Conservation (phyloP, 2,113 vertebrate genomes). For the Stigmatopora argus region DNA sequence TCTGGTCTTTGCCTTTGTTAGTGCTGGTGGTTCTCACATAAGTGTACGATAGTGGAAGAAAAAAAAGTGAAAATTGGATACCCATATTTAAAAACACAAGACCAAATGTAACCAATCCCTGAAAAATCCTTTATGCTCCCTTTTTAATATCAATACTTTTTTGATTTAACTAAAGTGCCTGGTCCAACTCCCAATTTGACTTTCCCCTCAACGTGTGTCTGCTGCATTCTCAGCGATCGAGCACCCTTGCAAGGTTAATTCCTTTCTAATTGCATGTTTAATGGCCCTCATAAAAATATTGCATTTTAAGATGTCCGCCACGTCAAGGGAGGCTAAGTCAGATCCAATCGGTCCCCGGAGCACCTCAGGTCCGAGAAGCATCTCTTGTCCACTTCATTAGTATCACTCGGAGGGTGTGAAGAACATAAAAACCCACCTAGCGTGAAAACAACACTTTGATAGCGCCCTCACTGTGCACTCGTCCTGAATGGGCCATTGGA, state of each 20-base stretch:
- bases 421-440: slow-evolving; percentile 65
- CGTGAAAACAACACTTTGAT: slow-evolving; percentile 49
- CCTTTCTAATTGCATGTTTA: slow-evolving; percentile 13
- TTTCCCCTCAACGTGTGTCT: background rate
- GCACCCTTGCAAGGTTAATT: background rate
- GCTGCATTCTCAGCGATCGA: background rate
- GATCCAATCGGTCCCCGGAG: slow-evolving; percentile 31
- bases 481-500: slow-evolving; percentile 68
- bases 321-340: slow-evolving; percentile 22
- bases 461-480: slow-evolving; percentile 55
- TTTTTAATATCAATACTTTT: background rate
- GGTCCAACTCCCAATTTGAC: background rate
- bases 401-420: slow-evolving; percentile 49
- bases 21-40: background rate
- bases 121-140: too few species aligned
- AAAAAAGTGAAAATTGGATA: background rate
- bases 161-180: background rate
- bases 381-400: slow-evolving; percentile 64
- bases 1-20: slow-evolving; percentile 37
- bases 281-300: slow-evolving; percentile 17
- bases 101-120: background rate
- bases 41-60: background rate
- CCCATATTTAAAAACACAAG: background rate
- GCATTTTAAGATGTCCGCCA: slow-evolving; percentile 28
- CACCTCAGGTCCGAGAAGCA: slow-evolving; percentile 45